A percentile compares a stretch with the other conserved stretches of the same genome.
Conservation (phyloP, 2,888 invertebrate species). For the Drosophila helvetica region DNA sequence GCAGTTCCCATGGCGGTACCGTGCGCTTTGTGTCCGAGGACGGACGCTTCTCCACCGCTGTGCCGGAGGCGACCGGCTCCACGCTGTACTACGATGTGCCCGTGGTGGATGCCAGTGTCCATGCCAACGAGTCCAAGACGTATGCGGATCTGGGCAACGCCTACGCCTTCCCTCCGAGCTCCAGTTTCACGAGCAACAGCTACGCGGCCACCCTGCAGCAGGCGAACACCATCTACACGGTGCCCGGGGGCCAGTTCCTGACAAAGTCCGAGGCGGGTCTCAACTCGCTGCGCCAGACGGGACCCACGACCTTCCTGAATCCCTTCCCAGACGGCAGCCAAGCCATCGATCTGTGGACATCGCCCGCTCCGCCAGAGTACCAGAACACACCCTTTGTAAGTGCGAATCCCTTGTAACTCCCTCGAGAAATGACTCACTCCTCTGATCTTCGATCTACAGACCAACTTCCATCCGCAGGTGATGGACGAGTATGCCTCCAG, state of each 20-base stretch:
- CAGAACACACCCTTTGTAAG: constrained; percentile 79
- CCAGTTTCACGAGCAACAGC: constrained; percentile 65
- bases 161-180: constrained; percentile 74
- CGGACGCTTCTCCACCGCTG: constrained; percentile 59
- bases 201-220: constrained; percentile 72
- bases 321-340: constrained; percentile 76
- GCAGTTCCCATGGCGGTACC: constrained; percentile 39
- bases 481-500: constrained; percentile 80
- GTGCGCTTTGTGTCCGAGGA: constrained; percentile 70
- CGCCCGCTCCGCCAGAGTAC: constrained; percentile 76
- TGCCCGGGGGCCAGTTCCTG: constrained; percentile 77
- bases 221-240: constrained; percentile 78
- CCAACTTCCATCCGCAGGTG: constrained; percentile 81
- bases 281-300: constrained; percentile 77
- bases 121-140: constrained; percentile 81
- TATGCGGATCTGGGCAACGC: constrained; percentile 82
- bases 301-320: constrained; percentile 73
- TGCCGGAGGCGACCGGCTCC: constrained; percentile 33
- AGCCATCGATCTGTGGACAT: constrained; percentile 72
- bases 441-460: constrained; percentile 43
- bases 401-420: constrained; percentile 23
- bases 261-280: constrained; percentile 82
- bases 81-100: constrained; percentile 74
- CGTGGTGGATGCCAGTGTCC: constrained; percentile 76
- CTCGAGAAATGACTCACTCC: constrained; percentile 2